These are phyloP conservation scores for Euleptes europaea DNA, from an alignment of 2,113 vertebrate genomes.

Conservation along the genomic window DNA sequence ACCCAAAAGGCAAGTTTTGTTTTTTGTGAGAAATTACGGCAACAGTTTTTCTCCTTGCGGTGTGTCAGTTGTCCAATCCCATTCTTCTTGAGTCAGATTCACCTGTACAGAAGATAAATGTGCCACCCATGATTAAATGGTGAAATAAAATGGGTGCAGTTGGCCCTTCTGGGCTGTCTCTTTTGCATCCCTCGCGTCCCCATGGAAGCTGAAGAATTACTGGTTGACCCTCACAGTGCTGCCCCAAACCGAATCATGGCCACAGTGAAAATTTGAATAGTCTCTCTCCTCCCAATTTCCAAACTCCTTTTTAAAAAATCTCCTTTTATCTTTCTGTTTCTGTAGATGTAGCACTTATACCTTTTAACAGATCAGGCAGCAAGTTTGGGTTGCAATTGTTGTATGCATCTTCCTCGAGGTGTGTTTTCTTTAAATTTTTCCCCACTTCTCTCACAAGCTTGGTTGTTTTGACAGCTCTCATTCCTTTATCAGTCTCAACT, in stretches of 20 bases:
- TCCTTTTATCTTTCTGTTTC: background rate
- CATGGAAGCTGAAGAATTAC: background rate
- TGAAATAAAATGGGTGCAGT: background rate
- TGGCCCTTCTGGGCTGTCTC: background rate
- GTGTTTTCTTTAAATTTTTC: background rate
- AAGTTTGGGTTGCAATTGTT: background rate
- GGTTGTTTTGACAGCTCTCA: background rate
- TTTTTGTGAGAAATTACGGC: background rate
- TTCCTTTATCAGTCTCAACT: background rate
- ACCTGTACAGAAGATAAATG: background rate
- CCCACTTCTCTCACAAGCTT: background rate
- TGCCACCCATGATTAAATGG: background rate
- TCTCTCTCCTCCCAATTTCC: background rate
- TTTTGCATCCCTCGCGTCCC: background rate
- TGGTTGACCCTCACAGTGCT: background rate
- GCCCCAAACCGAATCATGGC: background rate
- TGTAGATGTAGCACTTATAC: background rate
- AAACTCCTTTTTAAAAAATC: background rate
- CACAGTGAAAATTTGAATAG: background rate
- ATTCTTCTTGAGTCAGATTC: background rate
- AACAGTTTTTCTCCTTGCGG: background rate
- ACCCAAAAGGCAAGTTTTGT: background rate
- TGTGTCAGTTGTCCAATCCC: background rate
- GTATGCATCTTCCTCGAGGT: background rate
- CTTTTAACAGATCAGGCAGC: background rate